Conservation (phyloP, 2,888 invertebrate genomes). For the Drosophila kambysellisi region DNA sequence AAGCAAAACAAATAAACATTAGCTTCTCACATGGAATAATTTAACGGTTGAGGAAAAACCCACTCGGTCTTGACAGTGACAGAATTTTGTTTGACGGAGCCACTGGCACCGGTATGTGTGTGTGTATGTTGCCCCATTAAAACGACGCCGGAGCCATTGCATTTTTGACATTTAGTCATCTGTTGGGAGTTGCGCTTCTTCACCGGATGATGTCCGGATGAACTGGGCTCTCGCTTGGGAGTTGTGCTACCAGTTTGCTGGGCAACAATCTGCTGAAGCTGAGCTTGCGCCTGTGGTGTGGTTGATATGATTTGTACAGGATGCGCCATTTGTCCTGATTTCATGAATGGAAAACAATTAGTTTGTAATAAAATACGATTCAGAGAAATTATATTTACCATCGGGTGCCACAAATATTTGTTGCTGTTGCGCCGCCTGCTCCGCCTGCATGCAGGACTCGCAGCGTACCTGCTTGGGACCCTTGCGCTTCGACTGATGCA, state of each 20-base stretch:
- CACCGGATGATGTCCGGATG: conserved; percentile 90
- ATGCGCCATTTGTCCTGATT: conserved; percentile 86
- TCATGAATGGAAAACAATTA: conserved; percentile 51
- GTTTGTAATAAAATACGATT: not conserved
- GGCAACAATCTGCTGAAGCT: conserved; percentile 76
- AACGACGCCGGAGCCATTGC: conserved; percentile 94
- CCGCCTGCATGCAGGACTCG: conserved; percentile 88
- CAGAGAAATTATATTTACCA: conserved; percentile 83
- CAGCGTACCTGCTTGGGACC: conserved; percentile 88
- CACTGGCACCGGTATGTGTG: conserved; percentile 57
- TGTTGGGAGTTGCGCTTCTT: conserved; percentile 92
- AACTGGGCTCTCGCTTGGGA: conserved; percentile 69
- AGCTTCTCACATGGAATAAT: not conserved
- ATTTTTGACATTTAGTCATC: conserved; percentile 95
- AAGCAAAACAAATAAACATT: conserved; percentile 48
- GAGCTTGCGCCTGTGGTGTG: conserved; percentile 76
- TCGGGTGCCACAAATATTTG: conserved; percentile 89
- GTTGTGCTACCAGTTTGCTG: conserved; percentile 69
- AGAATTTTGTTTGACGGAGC: conserved; percentile 69
- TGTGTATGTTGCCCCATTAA: conserved; percentile 78
- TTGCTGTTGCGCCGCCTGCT: conserved; percentile 84
- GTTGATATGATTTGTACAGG: conserved; percentile 82
- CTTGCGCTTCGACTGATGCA: conserved; percentile 87
- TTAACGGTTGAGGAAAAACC: conserved; percentile 41
- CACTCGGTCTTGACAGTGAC: conserved; percentile 83